Evolutionary conservation across 1,140 invertebrate genomes (phyloP), one percentile per base, ranked within the genome.

Genomic region (Proales similis): DNA sequence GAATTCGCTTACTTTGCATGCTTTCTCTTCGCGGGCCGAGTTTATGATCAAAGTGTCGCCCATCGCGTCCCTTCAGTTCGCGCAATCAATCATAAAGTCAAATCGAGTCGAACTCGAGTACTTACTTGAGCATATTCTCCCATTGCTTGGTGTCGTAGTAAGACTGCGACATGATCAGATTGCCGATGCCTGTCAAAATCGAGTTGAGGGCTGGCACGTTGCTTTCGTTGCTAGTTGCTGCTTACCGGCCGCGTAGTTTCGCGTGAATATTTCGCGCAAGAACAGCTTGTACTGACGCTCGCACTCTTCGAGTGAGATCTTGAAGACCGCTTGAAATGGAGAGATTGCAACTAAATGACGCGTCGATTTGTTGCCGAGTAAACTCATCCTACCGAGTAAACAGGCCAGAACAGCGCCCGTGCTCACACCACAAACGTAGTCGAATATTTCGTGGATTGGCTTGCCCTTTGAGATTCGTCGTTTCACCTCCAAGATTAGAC

Each of bases 351-450:
- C n/a, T 36, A 36, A 36, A 36, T n/a, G n/a, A 36, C n/a, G 19
- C 2, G 3, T 39, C 36, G n/a, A 39, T 39, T 19, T 39, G 2
- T 2, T 2, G n/a, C 26, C 63, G 47, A 62, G 46, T 63, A 70
- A 73, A 12, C n/a, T n/a, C n/a, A 70, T 65, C n/a, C n/a, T n/a
- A 38, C 71, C 74, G 3, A 76, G 47, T 36, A 79, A 63, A n/a
- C 68, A 66, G 17, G 74, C 72, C 11, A 79, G 67, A 14, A 79
- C 70, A 6, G 75, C 69, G 6, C 89, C 89, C 3, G 90, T 92
- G 70, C 86, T 90, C 11, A 93, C 89, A 6, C 90, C 90, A 70
- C 87, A 86, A 66, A 94, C 85, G 64, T 86, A 86, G 76, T 94
- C 90, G 77, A 94, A 94, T 26, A 81, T 65, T 64, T 81, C 71